phyloP scores from a whole-genome alignment of 2,888 invertebrate species.

The Heliconius charithonia region DNA sequence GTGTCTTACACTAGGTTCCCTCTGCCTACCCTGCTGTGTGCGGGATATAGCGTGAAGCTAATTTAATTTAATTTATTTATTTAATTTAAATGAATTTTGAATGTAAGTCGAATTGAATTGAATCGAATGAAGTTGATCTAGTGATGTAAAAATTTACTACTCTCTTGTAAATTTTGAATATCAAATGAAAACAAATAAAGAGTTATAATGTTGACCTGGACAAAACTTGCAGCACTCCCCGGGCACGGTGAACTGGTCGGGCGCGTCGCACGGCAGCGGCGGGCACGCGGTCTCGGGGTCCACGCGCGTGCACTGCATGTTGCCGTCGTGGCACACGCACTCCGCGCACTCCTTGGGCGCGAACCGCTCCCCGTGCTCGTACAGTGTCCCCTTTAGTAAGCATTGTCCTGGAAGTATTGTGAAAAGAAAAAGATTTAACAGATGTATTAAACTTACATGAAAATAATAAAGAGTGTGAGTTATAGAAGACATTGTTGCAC shows the following conservation, averaged over 20 bases:
- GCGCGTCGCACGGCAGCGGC: slow-evolving; percentile 88
- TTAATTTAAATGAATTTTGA: too few relatives aligned
- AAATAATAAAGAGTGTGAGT: not conserved
- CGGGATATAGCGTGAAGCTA: too few relatives aligned
- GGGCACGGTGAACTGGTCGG: slow-evolving; percentile 91
- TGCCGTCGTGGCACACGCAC: slow-evolving; percentile 92
- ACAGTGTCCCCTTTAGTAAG: slow-evolving; percentile 85
- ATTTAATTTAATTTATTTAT: too few relatives aligned
- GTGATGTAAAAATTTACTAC: too few relatives aligned
- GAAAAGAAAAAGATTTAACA: not conserved
- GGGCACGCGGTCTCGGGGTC: slow-evolving; percentile 91
- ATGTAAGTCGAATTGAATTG: not conserved
- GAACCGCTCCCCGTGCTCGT: slow-evolving; percentile 91
- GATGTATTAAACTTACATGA: not conserved
- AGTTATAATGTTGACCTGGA: slow-evolving; percentile 85
- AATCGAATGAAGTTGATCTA: too few relatives aligned
- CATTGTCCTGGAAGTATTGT: slow-evolving; percentile 85
- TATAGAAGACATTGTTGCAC: not conserved
- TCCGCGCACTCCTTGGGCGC: slow-evolving; percentile 90
- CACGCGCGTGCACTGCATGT: slow-evolving; percentile 89
- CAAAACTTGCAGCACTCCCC: slow-evolving; percentile 96
- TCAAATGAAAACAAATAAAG: too few relatives aligned
- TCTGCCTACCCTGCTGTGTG: too few relatives aligned
- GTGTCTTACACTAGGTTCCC: too few relatives aligned
- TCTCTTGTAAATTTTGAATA: too few relatives aligned